These are phyloP conservation scores for Mimachlamys varia DNA, from an alignment of 2,888 invertebrate species.

Conservation along the genomic window DNA sequence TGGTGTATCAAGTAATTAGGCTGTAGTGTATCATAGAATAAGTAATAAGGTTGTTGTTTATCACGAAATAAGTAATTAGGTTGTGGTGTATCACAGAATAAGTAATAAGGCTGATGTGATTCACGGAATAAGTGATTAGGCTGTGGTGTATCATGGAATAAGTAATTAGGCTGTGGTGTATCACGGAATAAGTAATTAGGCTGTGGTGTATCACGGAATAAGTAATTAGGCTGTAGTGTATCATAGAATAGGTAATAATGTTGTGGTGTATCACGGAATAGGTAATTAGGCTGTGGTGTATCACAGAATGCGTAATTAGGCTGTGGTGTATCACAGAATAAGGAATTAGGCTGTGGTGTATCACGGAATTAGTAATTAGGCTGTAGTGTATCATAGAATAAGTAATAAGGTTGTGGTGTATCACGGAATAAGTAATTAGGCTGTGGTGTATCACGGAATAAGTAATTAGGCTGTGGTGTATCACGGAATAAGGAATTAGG, in stretches of 20 bases:
- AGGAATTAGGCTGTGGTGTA: background rate
- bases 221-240: background rate
- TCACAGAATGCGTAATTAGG: background rate
- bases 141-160: background rate
- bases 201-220: background rate
- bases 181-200: background rate
- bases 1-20: background rate
- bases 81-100: background rate
- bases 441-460: background rate
- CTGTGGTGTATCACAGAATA: background rate
- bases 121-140: background rate
- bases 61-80: background rate
- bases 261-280: background rate
- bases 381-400: background rate
- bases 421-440: background rate
- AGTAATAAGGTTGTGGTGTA: background rate
- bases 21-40: background rate
- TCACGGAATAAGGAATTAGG: background rate
- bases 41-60: background rate
- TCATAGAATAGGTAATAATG: background rate
- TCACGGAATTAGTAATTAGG: background rate
- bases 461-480: background rate
- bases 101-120: background rate
- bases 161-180: background rate
- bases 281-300: background rate